Percentiles rank a stretch among this genome's conserved stretches.
Evolutionary conservation across 1,140 invertebrate species (phyloP).

Genomic region (Drosophila ficusphila): DNA sequence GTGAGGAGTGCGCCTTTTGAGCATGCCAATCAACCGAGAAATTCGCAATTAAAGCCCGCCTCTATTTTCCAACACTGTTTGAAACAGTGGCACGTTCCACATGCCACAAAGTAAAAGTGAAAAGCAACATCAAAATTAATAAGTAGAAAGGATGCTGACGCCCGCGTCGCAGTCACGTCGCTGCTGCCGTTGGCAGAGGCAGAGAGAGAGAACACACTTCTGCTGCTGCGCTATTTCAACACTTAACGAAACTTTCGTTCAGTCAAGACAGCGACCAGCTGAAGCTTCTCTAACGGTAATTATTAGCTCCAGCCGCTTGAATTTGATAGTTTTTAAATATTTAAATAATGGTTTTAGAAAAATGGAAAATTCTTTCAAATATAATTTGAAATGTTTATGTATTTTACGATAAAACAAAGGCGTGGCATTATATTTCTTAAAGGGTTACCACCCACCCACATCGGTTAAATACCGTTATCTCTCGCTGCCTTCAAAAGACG

Average conservation of each 20-base stretch:
- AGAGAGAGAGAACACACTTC: background rate
- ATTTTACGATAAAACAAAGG: background rate
- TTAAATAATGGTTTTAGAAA: background rate
- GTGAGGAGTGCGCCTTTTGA: background rate
- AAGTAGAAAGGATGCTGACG: slow-evolving; percentile 78
- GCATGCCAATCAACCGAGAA: slow-evolving; percentile 22
- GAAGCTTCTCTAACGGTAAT: slow-evolving; percentile 19
- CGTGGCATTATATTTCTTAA: background rate
- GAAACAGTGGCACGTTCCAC: slow-evolving; percentile 58
- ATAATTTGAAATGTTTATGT: too few relatives aligned
- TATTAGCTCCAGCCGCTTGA: background rate
- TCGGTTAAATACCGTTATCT: slow-evolving; percentile 19
- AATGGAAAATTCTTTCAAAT: too few relatives aligned
- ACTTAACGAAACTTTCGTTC: slow-evolving; percentile 68
- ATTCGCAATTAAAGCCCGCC: slow-evolving; percentile 16
- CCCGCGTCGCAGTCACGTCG: slow-evolving; percentile 31
- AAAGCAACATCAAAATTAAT: slow-evolving; percentile 82
- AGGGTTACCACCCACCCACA: slow-evolving; percentile 6
- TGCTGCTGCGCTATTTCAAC: slow-evolving; percentile 69
- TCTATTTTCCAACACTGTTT: slow-evolving; percentile 34
- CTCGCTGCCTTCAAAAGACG: slow-evolving; percentile 23
- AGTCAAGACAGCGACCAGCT: slow-evolving; percentile 39
- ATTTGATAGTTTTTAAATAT: slow-evolving; percentile 4
- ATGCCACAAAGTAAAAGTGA: slow-evolving; percentile 81
- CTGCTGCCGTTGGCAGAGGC: slow-evolving; percentile 14